Evolutionary conservation across 2,797 vertebrate species (phyloP).

Genomic region (Sparus aurata): DNA sequence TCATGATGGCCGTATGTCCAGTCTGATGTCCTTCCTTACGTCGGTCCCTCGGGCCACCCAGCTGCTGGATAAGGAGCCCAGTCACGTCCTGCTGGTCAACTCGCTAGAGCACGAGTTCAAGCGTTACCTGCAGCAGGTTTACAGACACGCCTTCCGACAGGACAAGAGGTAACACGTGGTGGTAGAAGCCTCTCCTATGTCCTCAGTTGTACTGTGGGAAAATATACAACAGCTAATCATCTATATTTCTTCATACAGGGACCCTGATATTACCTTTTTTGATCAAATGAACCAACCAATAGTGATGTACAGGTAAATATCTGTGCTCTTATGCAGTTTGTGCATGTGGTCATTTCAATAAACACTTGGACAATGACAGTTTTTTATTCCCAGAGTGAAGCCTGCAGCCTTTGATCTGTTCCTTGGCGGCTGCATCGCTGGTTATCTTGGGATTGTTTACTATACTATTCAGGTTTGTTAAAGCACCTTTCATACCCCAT

Average conservation of each 20-base stretch:
- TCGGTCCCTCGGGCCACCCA: constrained; percentile 86
- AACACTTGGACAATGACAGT: background rate
- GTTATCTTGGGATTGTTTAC: constrained; percentile 86
- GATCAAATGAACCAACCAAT: constrained; percentile 88
- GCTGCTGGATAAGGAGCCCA: constrained; percentile 85
- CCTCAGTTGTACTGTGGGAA: background rate
- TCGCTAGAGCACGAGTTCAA: constrained; percentile 87
- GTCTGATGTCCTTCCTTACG: constrained; percentile 83
- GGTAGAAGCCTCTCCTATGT: background rate
- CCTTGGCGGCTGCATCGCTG: constrained; percentile 87
- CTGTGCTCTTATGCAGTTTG: background rate
- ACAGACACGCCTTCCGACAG: constrained; percentile 84
- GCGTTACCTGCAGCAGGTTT: constrained; percentile 85
- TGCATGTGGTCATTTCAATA: background rate
- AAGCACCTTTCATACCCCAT: background rate
- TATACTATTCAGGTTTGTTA: constrained; percentile 84
- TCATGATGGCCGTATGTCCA: constrained; percentile 82
- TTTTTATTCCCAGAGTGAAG: constrained; percentile 83
- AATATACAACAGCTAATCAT: background rate
- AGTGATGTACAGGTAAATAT: constrained; percentile 87
- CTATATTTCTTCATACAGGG: constrained; percentile 71
- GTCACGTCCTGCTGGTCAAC: constrained; percentile 79
- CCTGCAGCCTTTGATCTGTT: constrained; percentile 90
- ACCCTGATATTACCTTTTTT: constrained; percentile 88
- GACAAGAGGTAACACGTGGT: constrained; percentile 79